Conservation (phyloP, 2,888 invertebrate genomes). For the Sympetrum striolatum region DNA sequence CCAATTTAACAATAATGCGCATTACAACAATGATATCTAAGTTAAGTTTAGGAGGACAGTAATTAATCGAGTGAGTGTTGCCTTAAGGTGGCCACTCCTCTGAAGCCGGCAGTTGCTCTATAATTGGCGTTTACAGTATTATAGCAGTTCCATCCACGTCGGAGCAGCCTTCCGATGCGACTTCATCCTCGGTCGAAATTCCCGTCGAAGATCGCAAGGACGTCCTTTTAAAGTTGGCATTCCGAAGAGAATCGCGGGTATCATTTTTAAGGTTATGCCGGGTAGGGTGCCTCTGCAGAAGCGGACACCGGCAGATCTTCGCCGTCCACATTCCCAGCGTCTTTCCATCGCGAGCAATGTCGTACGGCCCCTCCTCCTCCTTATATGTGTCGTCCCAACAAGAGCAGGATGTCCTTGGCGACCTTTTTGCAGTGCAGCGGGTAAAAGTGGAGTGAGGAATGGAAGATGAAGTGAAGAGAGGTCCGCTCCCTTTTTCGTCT, state of each 20-base stretch:
- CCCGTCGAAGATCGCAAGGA: background rate
- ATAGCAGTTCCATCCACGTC: too few relatives aligned
- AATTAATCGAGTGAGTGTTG: too few relatives aligned
- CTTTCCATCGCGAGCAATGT: background rate
- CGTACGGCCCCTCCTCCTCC: background rate
- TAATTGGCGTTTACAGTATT: too few relatives aligned
- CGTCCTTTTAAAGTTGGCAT: too few relatives aligned
- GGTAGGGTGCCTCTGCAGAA: background rate
- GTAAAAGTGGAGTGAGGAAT: background rate
- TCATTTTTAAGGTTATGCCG: too few relatives aligned
- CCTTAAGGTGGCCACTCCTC: too few relatives aligned
- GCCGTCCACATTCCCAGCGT: background rate
- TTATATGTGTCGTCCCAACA: background rate
- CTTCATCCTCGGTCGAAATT: background rate
- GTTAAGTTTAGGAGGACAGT: too few relatives aligned
- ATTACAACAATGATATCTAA: too few relatives aligned
- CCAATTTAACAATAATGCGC: too few relatives aligned
- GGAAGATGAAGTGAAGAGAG: background rate
- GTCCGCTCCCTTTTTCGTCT: background rate
- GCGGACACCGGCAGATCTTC: background rate
- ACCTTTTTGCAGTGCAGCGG: constrained; percentile 2
- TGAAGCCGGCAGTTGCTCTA: too few relatives aligned
- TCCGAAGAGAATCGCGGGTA: too few relatives aligned
- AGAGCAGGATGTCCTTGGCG: background rate
- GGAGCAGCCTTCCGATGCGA: too few relatives aligned